Conservation (phyloP, 2,797 vertebrate genomes). For the Notamacropus eugenii region DNA sequence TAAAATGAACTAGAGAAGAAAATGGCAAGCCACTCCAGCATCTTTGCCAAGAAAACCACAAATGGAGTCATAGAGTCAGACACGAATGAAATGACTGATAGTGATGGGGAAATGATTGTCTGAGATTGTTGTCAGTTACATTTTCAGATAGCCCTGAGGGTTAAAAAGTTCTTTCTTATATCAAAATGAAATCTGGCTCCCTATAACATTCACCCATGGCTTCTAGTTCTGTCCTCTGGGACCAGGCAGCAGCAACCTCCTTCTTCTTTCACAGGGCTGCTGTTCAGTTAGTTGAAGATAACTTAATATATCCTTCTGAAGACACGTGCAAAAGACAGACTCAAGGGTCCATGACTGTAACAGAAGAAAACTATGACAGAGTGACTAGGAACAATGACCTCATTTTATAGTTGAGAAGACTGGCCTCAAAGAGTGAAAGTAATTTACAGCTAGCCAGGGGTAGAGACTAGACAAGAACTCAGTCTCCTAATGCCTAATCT, state of each 20-base stretch:
- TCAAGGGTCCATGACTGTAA: background rate
- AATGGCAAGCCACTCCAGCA: background rate
- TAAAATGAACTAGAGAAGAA: background rate
- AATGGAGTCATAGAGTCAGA: background rate
- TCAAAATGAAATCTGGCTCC: background rate
- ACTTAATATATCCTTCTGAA: background rate
- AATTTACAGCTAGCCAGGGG: background rate
- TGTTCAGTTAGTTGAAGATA: background rate
- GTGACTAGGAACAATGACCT: background rate
- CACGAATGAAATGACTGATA: background rate
- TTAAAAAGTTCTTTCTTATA: background rate
- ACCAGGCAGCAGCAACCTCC: background rate
- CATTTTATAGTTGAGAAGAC: conserved; percentile 30
- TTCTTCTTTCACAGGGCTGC: background rate
- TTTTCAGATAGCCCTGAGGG: background rate
- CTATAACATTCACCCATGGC: background rate
- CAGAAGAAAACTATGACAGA: background rate
- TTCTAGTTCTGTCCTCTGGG: background rate
- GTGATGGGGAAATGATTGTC: background rate
- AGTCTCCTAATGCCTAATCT: background rate
- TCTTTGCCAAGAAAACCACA: background rate
- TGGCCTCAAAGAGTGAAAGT: background rate
- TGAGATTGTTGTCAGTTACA: background rate
- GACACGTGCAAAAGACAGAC: background rate
- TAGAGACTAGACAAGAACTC: background rate